Evolutionary conservation across 2,888 invertebrate genomes (phyloP).

Genomic region (Aproaerema taeniolella): DNA sequence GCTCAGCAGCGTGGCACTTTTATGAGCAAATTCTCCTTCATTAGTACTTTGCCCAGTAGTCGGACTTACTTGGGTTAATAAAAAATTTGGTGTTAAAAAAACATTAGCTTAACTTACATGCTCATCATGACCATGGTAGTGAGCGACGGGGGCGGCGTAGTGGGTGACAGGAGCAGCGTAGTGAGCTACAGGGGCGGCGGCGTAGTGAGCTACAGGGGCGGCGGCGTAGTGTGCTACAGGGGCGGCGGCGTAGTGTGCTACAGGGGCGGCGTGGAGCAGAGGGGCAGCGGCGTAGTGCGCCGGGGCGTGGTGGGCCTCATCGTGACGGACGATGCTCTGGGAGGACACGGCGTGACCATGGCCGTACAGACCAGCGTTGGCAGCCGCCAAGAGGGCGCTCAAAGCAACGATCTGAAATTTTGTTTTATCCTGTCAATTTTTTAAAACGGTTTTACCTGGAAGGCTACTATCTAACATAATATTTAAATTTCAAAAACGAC

Average conservation of each 20-base stretch:
- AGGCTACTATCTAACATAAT: no score
- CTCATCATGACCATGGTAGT: conserved; percentile 34
- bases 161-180: conserved; percentile 29
- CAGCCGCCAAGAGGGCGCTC: conserved; percentile 55
- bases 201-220: conserved; percentile 35
- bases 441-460: no score
- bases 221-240: conserved; percentile 38
- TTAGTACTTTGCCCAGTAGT: no score
- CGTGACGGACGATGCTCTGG: conserved; percentile 52
- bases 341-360: conserved; percentile 52
- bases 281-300: conserved; percentile 16
- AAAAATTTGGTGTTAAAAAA: no score
- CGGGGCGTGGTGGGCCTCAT: conserved; percentile 45
- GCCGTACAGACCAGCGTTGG: conserved; percentile 60
- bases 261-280: conserved; percentile 15
- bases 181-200: conserved; percentile 25
- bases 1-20: no score
- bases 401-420: conserved; percentile 54
- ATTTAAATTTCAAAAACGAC: no score
- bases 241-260: conserved; percentile 24
- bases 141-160: conserved; percentile 20
- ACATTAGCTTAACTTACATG: no score
- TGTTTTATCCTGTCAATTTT: no score
- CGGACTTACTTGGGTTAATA: no score
- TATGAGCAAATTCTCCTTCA: no score